A percentile compares a stretch with the other conserved stretches of the same genome.
phyloP scores from a whole-genome alignment of 2,888 invertebrate species.

The Amphipoea oculea region DNA sequence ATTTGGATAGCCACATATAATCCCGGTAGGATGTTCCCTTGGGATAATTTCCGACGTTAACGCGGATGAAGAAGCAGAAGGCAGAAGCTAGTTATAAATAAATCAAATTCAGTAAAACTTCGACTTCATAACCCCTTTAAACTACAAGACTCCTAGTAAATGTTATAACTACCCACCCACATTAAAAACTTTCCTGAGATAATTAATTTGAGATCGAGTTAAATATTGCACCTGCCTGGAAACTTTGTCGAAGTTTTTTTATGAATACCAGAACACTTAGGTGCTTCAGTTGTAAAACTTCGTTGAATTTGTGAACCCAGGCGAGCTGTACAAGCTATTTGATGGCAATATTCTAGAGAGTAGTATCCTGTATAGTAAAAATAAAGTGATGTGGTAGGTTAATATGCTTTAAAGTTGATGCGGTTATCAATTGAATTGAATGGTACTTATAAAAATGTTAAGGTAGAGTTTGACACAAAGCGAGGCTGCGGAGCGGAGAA shows the following conservation, averaged over 20 bases:
- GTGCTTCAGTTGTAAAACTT: constrained; percentile 25
- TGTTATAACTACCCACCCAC: not conserved
- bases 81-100: not conserved
- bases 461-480: too few species aligned
- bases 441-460: not conserved
- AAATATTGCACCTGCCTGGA: constrained; percentile 25
- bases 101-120: constrained; percentile 17
- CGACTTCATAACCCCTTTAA: not conserved
- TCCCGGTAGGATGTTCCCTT: not conserved
- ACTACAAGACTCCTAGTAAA: constrained; percentile 23
- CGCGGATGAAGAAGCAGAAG: not conserved
- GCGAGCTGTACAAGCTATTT: constrained; percentile 9
- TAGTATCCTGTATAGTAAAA: not conserved
- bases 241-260: constrained; percentile 36
- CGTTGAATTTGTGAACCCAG: constrained; percentile 11
- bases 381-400: not conserved
- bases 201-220: constrained; percentile 42
- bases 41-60: not conserved
- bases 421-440: not conserved
- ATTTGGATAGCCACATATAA: not conserved
- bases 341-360: not conserved
- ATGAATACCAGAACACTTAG: constrained; percentile 32
- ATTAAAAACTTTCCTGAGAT: constrained; percentile 32
- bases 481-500: too few species aligned
- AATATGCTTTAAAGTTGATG: not conserved